A percentile compares a stretch with the other conserved stretches of the same genome.
phyloP scores from a whole-genome alignment of 2,888 invertebrate species.

The Phaedon cochleariae region DNA sequence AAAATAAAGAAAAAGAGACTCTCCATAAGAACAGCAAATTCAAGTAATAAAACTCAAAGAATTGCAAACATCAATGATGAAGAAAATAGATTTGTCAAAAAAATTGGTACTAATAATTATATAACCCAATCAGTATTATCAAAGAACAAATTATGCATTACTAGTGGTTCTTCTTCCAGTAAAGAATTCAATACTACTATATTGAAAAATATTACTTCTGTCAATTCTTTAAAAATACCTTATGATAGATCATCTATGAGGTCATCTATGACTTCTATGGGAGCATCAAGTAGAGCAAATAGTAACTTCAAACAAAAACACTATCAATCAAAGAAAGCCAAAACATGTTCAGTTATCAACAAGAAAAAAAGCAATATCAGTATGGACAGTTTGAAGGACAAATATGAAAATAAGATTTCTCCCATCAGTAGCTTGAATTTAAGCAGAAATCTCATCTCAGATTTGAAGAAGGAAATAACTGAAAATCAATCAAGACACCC shows the following conservation, averaged over 20 bases:
- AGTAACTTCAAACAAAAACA: background rate
- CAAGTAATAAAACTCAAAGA: background rate
- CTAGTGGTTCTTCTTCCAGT: slow-evolving; percentile 4
- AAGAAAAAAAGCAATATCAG: background rate
- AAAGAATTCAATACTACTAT: background rate
- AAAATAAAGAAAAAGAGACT: background rate
- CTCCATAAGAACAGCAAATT: background rate
- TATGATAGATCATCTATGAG: background rate
- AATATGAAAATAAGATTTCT: background rate
- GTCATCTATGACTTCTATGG: background rate
- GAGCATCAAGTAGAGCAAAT: slow-evolving; percentile 8
- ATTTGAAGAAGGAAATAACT: slow-evolving; percentile 24
- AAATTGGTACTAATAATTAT: background rate
- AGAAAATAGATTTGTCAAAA: background rate
- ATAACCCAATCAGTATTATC: background rate
- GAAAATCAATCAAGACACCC: slow-evolving; percentile 13
- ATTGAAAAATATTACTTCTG: background rate
- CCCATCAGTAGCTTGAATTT: slow-evolving; percentile 3
- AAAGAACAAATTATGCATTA: background rate
- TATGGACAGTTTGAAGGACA: background rate
- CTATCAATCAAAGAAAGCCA: slow-evolving; percentile 13
- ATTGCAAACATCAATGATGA: background rate
- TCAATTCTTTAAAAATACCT: background rate
- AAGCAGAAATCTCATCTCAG: slow-evolving; percentile 8
- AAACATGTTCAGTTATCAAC: slow-evolving; percentile 11